phyloP scores from a whole-genome alignment of 92 coral and sea anemone species.

The Parazoanthus swiftii region DNA sequence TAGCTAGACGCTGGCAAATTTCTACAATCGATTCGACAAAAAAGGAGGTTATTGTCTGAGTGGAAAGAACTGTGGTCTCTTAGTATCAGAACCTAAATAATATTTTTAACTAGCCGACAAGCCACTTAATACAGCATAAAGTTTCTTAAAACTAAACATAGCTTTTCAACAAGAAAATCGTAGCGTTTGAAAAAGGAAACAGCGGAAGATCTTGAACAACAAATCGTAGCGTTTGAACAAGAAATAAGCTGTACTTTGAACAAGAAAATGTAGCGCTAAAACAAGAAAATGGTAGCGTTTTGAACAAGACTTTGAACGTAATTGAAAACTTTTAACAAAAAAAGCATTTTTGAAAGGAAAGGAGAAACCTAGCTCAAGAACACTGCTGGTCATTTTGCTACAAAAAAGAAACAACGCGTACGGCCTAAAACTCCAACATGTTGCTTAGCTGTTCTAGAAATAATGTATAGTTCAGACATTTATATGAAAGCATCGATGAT shows the following conservation, averaged over 20 bases:
- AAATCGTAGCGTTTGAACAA: background rate
- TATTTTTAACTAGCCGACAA: background rate
- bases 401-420: background rate
- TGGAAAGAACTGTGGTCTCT: background rate
- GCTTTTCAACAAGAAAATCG: background rate
- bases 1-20: constrained; percentile 1
- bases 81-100: background rate
- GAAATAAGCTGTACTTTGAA: background rate
- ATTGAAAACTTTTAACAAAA: too few species aligned
- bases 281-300: background rate
- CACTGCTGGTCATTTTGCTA: too few species aligned
- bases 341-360: background rate
- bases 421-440: background rate
- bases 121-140: background rate
- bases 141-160: background rate
- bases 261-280: background rate
- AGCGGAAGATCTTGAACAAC: background rate
- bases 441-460: background rate
- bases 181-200: background rate
- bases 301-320: background rate
- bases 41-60: background rate
- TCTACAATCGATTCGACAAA: background rate
- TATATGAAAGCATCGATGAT: background rate
- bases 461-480: background rate
- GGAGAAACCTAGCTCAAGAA: background rate